Base-by-base conservation (phyloP, 23 tunicate species). In the Trididemnum clinides region DNA sequence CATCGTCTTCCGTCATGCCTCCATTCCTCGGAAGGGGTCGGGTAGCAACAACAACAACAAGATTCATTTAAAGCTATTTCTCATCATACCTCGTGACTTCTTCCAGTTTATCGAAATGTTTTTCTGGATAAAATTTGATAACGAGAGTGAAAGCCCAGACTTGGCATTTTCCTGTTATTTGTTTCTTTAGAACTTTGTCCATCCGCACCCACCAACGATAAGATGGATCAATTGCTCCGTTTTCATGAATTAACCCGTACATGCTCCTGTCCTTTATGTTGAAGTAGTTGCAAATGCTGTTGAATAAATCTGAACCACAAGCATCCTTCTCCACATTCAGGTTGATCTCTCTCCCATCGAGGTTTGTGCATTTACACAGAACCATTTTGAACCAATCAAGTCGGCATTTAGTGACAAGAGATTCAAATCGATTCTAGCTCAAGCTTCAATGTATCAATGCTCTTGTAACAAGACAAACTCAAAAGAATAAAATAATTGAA, bases 121-220 rank as follows among this genome's bases (percentile, higher is more conserved):
- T 20, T 33, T 35, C 70, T 0, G 97, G 97, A 54, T 92, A 92
- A 64, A 69, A 92, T 63, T 92, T 92, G 36, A 92, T 66, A 31
- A 92, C 72, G 26, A 92, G 78, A 5, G 97, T 91, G 50, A 92
- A 92, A 23, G 82, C 88, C 97, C 97, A 92, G 0, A 92, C 79
- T 70, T 92, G 54, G 33, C 97, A 92, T 51, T 87, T 83, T 28
- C 97, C 97, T 2, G 85, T 80, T n/a, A 87, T 72, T 77, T 92
- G 97, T 25, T 83, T 69, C 34, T 69, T 65, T 28, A 92, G 37
- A 0, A 57, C 57, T 57, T 92, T 92, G 38, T 92, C 91, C 81
- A 83, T 33, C 19, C 90, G 80, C 25, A 92, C 78, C 97, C 97
- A 92, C 97, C 97, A 92, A 57, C 76, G 82, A 73, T 92, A 92